phyloP scores from a whole-genome alignment of 1,140 invertebrate genomes.

The Thaumetopoea pityocampa region DNA sequence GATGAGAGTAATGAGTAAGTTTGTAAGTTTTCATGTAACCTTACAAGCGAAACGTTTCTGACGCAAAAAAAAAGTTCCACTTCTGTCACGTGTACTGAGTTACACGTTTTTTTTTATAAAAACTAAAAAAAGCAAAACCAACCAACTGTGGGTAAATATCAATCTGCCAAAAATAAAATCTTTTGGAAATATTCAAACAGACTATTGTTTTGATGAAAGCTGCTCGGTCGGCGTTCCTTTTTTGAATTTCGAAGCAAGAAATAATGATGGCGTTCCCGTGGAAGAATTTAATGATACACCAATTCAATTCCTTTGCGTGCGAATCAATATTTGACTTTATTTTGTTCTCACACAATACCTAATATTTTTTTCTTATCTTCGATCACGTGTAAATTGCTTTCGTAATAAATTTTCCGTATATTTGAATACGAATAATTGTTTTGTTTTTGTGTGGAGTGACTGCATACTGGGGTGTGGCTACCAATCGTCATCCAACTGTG shows the following conservation, averaged over 20 bases:
- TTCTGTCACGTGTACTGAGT: too few relatives aligned
- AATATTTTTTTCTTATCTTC: slow-evolving; percentile 4
- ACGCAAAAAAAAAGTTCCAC: too few relatives aligned
- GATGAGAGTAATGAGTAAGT: too few relatives aligned
- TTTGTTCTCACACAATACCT: background rate
- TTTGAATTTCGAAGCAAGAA: too few relatives aligned
- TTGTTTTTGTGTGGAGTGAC: slow-evolving; percentile 1
- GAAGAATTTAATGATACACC: slow-evolving; percentile 8
- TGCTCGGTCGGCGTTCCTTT: too few relatives aligned
- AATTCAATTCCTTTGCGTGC: background rate
- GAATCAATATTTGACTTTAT: slow-evolving; percentile 5
- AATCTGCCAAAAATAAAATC: too few relatives aligned
- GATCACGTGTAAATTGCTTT: slow-evolving; percentile 8
- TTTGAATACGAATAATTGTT: slow-evolving; percentile 7
- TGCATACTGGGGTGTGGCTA: slow-evolving; percentile 3
- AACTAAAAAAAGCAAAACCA: too few relatives aligned
- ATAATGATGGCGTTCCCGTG: background rate
- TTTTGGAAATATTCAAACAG: slow-evolving; percentile 8
- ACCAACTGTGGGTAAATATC: too few relatives aligned
- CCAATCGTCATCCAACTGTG: too few relatives aligned
- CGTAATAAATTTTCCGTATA: slow-evolving; percentile 6
- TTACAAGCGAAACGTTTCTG: too few relatives aligned
- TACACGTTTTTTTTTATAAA: too few relatives aligned
- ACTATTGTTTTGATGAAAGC: slow-evolving; percentile 6
- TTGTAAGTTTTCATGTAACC: too few relatives aligned